Conservation (phyloP, 2,113 vertebrate species). For the Oryzias curvinotus region DNA sequence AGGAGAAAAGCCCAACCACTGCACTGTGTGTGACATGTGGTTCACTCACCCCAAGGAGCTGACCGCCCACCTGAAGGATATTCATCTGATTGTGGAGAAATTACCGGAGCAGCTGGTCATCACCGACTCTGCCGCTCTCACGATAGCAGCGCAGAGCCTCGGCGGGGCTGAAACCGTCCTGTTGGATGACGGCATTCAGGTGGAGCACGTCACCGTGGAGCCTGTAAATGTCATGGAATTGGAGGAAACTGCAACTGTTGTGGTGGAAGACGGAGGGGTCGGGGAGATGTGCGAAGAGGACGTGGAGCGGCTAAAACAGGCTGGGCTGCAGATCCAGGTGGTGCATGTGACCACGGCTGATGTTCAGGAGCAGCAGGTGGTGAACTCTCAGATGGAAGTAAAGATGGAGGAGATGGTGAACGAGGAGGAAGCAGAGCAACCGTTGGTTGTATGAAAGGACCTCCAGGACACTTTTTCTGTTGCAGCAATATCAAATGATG, state of each 20-base stretch:
- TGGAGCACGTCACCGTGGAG: slow-evolving; percentile 82
- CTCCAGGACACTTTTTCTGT: slow-evolving; percentile 1
- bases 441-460: slow-evolving; percentile 51
- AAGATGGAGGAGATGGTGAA: slow-evolving; percentile 75
- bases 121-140: slow-evolving; percentile 77
- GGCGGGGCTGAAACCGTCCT: slow-evolving; percentile 81
- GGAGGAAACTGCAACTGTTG: slow-evolving; percentile 84
- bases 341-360: slow-evolving; percentile 63
- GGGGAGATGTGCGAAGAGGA: slow-evolving; percentile 85
- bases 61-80: slow-evolving; percentile 83
- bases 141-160: slow-evolving; percentile 76
- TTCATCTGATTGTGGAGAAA: slow-evolving; percentile 83
- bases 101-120: slow-evolving; percentile 78
- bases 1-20: slow-evolving; percentile 96
- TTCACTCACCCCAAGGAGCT: slow-evolving; percentile 93
- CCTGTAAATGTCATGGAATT: slow-evolving; percentile 76
- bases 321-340: slow-evolving; percentile 76
- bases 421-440: slow-evolving; percentile 48
- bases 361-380: slow-evolving; percentile 49
- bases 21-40: slow-evolving; percentile 95
- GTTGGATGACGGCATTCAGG: slow-evolving; percentile 85
- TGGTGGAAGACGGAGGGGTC: slow-evolving; percentile 82
- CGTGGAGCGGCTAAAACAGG: slow-evolving; percentile 79
- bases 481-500: background rate
- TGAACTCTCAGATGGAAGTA: slow-evolving; percentile 84